phyloP scores from a whole-genome alignment of 2,797 vertebrate species.

The Enteromius argenteus region DNA sequence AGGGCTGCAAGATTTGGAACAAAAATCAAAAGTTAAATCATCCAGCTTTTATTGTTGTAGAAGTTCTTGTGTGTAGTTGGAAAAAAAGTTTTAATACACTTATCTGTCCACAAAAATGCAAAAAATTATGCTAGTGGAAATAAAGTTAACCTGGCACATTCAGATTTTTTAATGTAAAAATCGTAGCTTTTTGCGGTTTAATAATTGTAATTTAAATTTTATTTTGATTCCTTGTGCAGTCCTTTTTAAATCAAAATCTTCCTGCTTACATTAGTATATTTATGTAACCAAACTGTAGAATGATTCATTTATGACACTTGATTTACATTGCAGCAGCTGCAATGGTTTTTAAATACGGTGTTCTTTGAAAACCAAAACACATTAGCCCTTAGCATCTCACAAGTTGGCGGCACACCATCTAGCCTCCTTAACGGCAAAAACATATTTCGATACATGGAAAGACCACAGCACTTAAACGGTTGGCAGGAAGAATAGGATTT shows the following conservation, averaged over 20 bases:
- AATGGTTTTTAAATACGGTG: conserved; percentile 69
- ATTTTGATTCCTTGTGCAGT: background rate
- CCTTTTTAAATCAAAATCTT: conserved; percentile 8
- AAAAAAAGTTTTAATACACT: background rate
- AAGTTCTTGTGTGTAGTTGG: background rate
- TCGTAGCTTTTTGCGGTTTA: background rate
- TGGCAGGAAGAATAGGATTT: conserved; percentile 43
- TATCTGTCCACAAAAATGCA: background rate
- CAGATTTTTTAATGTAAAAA: background rate
- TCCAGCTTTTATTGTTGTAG: background rate
- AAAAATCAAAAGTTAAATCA: background rate
- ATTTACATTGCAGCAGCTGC: conserved; percentile 42
- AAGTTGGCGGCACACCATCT: conserved; percentile 64
- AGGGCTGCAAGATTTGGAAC: background rate
- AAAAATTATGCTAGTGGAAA: no score
- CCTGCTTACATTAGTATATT: conserved; percentile 6
- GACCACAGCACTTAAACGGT: conserved; percentile 41
- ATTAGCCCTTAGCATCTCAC: conserved; percentile 52
- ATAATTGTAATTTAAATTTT: background rate
- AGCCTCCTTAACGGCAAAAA: conserved; percentile 68
- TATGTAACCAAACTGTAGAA: conserved; percentile 63
- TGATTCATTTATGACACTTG: conserved; percentile 65
- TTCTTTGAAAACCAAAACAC: conserved; percentile 67
- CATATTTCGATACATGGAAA: conserved; percentile 61
- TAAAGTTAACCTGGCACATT: background rate